These are phyloP conservation scores for Drosophila santomea DNA, from an alignment of 1,140 invertebrate genomes.

Conservation along the genomic window DNA sequence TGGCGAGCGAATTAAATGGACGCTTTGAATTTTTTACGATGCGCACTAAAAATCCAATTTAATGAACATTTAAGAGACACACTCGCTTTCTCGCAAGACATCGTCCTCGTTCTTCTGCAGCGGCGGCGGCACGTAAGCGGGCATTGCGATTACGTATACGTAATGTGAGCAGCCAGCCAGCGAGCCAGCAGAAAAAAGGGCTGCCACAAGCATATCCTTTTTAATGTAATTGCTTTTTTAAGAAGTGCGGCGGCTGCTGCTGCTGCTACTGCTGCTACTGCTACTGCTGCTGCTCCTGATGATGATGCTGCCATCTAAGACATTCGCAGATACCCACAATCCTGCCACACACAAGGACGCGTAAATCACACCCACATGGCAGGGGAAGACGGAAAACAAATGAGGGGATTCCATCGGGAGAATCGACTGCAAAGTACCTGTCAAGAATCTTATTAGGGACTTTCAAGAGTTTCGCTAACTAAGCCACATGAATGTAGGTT, in stretches of 20 bases:
- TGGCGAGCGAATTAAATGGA: constrained; percentile 78
- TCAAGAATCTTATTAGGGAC: not conserved
- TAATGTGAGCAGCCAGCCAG: constrained; percentile 57
- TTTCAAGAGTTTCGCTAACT: too few species aligned
- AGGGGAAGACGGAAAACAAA: constrained; percentile 22
- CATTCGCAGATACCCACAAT: constrained; percentile 19
- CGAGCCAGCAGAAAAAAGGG: constrained; percentile 56
- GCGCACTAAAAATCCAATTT: constrained; percentile 84
- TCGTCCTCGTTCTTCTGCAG: constrained; percentile 17
- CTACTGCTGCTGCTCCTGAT: constrained; percentile 42
- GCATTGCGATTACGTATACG: constrained; percentile 76
- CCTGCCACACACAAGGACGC: constrained; percentile 33
- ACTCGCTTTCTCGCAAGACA: constrained; percentile 31
- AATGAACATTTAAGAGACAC: constrained; percentile 84
- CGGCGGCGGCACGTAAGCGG: constrained; percentile 64
- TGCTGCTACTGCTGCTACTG: constrained; percentile 41
- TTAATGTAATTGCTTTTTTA: constrained; percentile 84
- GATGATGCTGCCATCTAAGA: constrained; percentile 55
- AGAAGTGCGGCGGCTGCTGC: constrained; percentile 62
- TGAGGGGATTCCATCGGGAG: constrained; percentile 9
- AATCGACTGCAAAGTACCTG: constrained; percentile 35
- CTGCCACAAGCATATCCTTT: constrained; percentile 79
- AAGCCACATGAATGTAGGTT: too few species aligned
- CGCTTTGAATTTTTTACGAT: constrained; percentile 84
- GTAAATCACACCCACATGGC: constrained; percentile 39